phyloP scores from a whole-genome alignment of 2,113 vertebrate genomes.

The Pollachius pollachius region DNA sequence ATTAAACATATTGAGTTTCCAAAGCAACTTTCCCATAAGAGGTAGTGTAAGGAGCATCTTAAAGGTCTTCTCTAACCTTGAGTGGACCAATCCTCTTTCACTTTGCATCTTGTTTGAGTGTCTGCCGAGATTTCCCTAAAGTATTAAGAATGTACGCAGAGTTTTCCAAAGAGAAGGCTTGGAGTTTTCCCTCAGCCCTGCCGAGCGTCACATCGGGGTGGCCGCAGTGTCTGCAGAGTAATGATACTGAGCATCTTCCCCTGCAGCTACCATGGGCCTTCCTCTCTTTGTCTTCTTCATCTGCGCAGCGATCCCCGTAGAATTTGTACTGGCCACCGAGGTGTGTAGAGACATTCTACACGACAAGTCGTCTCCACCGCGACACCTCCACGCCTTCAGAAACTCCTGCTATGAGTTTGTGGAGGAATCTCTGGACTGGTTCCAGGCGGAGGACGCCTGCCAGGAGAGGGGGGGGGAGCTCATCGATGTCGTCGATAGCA shows the following conservation, averaged over 20 bases:
- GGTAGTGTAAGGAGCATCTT: not conserved
- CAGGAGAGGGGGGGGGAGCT: conserved; percentile 58
- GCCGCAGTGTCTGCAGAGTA: conserved; percentile 14
- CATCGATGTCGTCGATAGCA: conserved; percentile 38
- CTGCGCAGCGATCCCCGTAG: conserved; percentile 52
- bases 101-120: conserved; percentile 77
- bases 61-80: conserved; percentile 24
- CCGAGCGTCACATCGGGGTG: conserved; percentile 27
- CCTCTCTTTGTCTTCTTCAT: conserved; percentile 33
- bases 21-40: not conserved
- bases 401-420: conserved; percentile 62
- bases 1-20: not conserved
- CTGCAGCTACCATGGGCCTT: conserved; percentile 41
- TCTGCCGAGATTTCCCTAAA: conserved; percentile 74
- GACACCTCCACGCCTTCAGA: conserved; percentile 26
- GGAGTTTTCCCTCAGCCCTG: conserved; percentile 62
- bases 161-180: conserved; percentile 59
- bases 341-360: conserved; percentile 13
- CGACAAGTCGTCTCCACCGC: not conserved
- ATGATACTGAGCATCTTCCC: conserved; percentile 25
- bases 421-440: conserved; percentile 47
- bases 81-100: conserved; percentile 23
- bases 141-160: conserved; percentile 61
- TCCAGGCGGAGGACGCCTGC: conserved; percentile 57
- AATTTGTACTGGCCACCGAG: conserved; percentile 24